Base-by-base conservation (phyloP, 2,797 vertebrate genomes). In the Melanotaenia boesemani region DNA sequence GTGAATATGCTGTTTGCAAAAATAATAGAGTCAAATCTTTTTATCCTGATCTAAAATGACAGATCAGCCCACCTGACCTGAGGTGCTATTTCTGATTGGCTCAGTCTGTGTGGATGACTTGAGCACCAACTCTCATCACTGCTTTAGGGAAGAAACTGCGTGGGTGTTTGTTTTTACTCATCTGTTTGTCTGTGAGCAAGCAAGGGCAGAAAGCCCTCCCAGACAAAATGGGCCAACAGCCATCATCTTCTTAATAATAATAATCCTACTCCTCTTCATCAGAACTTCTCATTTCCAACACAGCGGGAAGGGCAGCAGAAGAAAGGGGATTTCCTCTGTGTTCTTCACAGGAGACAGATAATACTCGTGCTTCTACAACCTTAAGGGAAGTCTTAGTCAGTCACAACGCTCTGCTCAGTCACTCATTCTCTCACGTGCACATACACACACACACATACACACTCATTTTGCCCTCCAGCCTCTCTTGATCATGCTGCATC, bases 401-500 rank as follows among this genome's bases (percentile, higher is more conserved):
- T 81, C 82, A 78, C 85, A 82, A 50, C 58, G 57, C 77, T 79
- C 60, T 79, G 60, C 70, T 76, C 52, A 67, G 63, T 63, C 71
- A 76, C 41, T 67, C 46, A 5, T 70, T 65, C 36, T 4, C 56
- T 16, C 76, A 70, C 67, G 3, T 69, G 52, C 54, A 50, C 59
- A 62, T 73, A 70, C 72, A 69, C 76, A 20, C 48, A 16, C 36
- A 8, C 54, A 54, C 70, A 8, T 46, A 54, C 66, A 13, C 67
- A 46, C 64, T n/a, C 26, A 18, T 67, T 57, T 11, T 15, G 67
- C 74, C 81, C 79, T 68, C 18, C 1, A 76, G 85, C 84, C 59
- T 77, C 79, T 77, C 65, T 62, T 41, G 60, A 74, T 91, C 91
- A 93, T 91, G 90, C 88, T 69, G 76, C 78, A 82, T 87, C 79